phyloP scores from a whole-genome alignment of 2,797 vertebrate genomes.

The Sebastes umbrosus region DNA sequence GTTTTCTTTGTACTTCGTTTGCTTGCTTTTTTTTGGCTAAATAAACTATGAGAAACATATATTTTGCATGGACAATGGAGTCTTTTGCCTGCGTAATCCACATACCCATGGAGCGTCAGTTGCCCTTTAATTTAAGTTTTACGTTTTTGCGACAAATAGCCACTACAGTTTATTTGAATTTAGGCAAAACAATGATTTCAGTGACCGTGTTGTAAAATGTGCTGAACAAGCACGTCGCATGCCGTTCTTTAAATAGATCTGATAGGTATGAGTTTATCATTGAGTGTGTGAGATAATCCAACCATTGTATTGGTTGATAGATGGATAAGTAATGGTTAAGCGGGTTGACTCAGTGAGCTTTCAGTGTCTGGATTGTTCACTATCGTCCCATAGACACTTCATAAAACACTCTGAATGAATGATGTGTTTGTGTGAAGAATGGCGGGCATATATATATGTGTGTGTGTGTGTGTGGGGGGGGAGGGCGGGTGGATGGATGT shows the following conservation, averaged over 20 bases:
- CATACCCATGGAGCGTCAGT: too few species aligned
- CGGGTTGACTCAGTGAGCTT: slow-evolving; percentile 25
- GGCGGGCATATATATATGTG: background rate
- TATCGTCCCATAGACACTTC: slow-evolving; percentile 51
- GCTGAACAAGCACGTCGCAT: background rate
- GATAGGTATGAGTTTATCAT: slow-evolving; percentile 13
- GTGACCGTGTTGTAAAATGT: background rate
- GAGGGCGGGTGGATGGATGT: slow-evolving; percentile 31
- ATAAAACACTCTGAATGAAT: slow-evolving; percentile 63
- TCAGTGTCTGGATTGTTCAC: slow-evolving; percentile 49
- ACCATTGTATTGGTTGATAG: slow-evolving; percentile 28
- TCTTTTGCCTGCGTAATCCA: too few species aligned
- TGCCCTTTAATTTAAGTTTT: too few species aligned
- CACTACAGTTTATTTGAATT: background rate
- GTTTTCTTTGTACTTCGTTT: too few species aligned
- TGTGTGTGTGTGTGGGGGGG: slow-evolving; percentile 1
- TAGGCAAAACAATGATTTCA: background rate
- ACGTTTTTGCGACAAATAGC: too few species aligned
- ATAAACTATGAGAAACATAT: too few species aligned
- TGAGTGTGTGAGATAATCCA: slow-evolving; percentile 25
- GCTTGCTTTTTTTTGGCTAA: accelerated
- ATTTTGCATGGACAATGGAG: too few species aligned
- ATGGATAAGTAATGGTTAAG: slow-evolving; percentile 34
- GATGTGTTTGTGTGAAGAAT: slow-evolving; percentile 51
- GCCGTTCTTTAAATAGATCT: background rate